Percentiles rank a stretch among this genome's conserved stretches.
These are phyloP conservation scores for Belonocnema kinseyi DNA, from an alignment of 1,140 invertebrate species.

Conservation along the genomic window DNA sequence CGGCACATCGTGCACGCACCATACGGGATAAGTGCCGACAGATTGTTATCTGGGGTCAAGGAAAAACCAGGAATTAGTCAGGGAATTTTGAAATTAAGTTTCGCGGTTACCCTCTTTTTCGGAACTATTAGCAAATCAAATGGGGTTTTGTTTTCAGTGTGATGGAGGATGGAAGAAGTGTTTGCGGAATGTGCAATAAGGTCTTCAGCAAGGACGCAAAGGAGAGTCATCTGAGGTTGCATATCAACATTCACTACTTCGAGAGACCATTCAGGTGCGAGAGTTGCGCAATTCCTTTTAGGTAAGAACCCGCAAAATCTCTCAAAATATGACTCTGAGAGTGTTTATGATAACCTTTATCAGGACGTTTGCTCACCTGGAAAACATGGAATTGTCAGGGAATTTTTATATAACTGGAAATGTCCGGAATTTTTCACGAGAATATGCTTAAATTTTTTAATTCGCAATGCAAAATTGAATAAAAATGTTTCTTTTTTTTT, in stretches of 20 bases:
- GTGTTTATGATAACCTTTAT: background rate
- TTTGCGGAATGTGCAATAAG: constrained; percentile 93
- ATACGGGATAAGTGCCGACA: no score
- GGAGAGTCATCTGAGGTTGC: constrained; percentile 88
- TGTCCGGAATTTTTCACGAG: no score
- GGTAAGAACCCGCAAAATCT: constrained; percentile 47
- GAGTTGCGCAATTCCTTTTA: constrained; percentile 91
- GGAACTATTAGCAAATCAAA: background rate
- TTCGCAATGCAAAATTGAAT: no score
- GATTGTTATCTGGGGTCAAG: no score
- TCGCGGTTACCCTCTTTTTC: background rate
- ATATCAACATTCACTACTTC: constrained; percentile 97
- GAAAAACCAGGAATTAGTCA: no score
- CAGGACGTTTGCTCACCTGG: no score
- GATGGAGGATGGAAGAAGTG: constrained; percentile 86
- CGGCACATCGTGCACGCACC: no score
- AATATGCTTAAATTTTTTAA: no score
- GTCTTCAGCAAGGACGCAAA: constrained; percentile 86
- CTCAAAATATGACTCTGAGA: background rate
- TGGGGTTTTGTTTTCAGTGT: constrained; percentile 67
- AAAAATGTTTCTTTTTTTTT: no score
- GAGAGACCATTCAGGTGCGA: constrained; percentile 94
- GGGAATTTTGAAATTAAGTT: no score
- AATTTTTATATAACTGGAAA: no score
- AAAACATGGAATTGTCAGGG: no score